Evolutionary conservation across 92 coral and sea anemone genomes (phyloP), one percentile per base, ranked within the genome.

Genomic region (Phenganax stokvisi): DNA sequence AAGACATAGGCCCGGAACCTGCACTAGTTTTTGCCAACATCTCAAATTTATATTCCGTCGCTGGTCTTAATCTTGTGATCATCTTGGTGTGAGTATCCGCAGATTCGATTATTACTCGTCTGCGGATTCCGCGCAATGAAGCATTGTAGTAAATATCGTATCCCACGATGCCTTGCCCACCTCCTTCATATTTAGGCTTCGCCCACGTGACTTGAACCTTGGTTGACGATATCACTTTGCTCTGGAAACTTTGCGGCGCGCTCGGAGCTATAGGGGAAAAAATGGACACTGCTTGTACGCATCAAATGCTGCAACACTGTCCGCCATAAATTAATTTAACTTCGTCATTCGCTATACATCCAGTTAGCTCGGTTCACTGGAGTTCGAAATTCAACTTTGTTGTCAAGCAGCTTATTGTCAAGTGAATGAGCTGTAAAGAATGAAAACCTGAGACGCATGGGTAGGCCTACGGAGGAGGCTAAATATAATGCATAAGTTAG

Each of bases 141-240:
- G 89, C 88, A 85, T 96, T 96, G 89, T 89, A 96, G 80, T 87
- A 86, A 16, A 96, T 89, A 16, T 90, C 96, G 60, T 96, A 96
- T 8, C 96, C 97, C 47, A 90, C 86, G 30, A 96, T 87, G 13
- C 97, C 99, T 55, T 86, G 84, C 15, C 83, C 83, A 63, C 83
- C 69, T 16, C 97, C 99, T 15, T 31, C 88, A 84, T 88, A 84
- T 67, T 54, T 86, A 63, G 99, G 99, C 56, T 87, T 75, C 44
- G 54, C 54, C 99, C 99, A 96, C n/a, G 89, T 74, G 53, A 89
- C 89, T 31, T 80, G 78, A 51, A 96, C 88, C 51, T 88, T 58
- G 51, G 89, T 89, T 9, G 99, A 85, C 20, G 97, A 87, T 5
- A 85, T 80, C 0, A 96, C 96, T 27, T 53, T 84, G 0, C 88